phyloP scores from a whole-genome alignment of 2,888 invertebrate species.

The Rhyacophila evoluta region DNA sequence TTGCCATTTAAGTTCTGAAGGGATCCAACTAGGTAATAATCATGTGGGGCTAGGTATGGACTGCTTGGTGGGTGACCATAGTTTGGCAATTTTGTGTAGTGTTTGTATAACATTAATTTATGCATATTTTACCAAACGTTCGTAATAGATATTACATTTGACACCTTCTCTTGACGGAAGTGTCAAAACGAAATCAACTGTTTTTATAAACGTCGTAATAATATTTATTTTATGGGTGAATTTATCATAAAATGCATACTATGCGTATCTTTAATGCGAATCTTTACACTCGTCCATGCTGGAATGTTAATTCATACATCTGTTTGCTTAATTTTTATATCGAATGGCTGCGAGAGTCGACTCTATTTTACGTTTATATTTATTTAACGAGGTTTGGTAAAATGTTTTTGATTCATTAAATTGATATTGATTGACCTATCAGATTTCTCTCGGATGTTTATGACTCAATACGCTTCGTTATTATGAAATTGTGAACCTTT shows the following conservation, averaged over 20 bases:
- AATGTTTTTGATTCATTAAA: not conserved
- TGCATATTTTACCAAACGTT: not conserved
- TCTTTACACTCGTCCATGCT: not conserved
- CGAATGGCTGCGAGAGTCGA: not conserved
- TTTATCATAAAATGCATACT: not conserved
- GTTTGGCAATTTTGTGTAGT: too few relatives aligned
- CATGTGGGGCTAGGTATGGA: too few relatives aligned
- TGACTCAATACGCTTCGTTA: not conserved
- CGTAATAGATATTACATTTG: not conserved
- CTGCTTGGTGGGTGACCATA: too few relatives aligned
- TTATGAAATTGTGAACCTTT: not conserved
- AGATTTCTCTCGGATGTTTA: slow-evolving; percentile 15
- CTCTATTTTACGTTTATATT: not conserved
- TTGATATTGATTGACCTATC: not conserved
- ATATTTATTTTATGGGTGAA: not conserved
- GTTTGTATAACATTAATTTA: too few relatives aligned
- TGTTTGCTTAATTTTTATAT: not conserved
- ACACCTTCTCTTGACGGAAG: not conserved
- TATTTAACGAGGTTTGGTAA: not conserved
- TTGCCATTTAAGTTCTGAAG: too few relatives aligned
- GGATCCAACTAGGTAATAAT: too few relatives aligned
- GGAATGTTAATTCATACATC: not conserved
- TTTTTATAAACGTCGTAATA: not conserved
- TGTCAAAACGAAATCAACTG: slow-evolving; percentile 3
- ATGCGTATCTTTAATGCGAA: not conserved